Percentiles rank a stretch among this genome's conserved stretches.
Conservation (phyloP, 2,888 invertebrate species). For the Tachina grossa region DNA sequence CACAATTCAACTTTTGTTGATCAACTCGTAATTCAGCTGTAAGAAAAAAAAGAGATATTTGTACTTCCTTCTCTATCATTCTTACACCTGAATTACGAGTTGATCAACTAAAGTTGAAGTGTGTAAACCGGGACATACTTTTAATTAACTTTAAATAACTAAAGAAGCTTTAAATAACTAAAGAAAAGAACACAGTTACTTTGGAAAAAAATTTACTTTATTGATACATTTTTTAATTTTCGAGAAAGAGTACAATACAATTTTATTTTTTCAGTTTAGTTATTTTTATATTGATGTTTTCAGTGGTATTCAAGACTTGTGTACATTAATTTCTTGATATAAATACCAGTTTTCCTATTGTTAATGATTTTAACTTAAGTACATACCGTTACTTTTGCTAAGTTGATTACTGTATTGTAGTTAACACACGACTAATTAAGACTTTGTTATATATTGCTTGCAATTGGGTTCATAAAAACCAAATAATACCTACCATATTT, state of each 20-base stretch:
- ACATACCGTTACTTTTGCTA: background rate
- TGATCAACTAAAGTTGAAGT: too few relatives aligned
- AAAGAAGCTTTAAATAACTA: too few relatives aligned
- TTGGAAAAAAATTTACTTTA: conserved; percentile 65
- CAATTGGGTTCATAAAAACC: conserved; percentile 13
- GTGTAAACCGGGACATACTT: too few relatives aligned
- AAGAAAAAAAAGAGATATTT: too few relatives aligned
- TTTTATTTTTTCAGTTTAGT: background rate
- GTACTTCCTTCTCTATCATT: too few relatives aligned
- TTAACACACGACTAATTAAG: background rate
- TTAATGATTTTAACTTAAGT: background rate
- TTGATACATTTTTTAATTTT: conserved; percentile 47
- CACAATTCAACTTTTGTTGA: too few relatives aligned
- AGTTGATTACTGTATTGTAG: conserved; percentile 1
- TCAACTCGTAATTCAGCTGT: too few relatives aligned
- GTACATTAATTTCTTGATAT: too few relatives aligned
- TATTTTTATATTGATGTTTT: conserved; percentile 41
- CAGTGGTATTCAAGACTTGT: conserved; percentile 15
- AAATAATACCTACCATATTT: background rate
- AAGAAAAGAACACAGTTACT: background rate
- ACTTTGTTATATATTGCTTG: conserved; percentile 49
- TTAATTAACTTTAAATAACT: too few relatives aligned
- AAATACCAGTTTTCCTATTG: background rate
- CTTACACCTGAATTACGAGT: too few relatives aligned
- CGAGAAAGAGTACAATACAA: background rate